Percentiles rank a stretch among this genome's conserved stretches.
Conservation (phyloP, 1,140 invertebrate genomes). For the Leptinotarsa texana region DNA sequence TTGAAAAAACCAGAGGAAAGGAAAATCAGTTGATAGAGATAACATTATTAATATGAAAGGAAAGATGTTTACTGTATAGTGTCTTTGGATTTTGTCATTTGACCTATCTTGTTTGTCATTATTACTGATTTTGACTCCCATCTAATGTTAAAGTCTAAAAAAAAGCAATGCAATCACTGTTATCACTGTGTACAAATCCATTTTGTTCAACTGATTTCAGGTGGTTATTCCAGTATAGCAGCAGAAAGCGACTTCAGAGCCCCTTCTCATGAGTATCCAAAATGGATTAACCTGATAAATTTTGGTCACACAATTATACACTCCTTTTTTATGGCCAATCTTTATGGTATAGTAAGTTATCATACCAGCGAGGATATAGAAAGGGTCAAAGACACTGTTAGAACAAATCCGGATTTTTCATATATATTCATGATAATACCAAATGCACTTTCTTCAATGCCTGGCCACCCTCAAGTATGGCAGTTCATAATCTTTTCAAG, state of each 20-base stretch:
- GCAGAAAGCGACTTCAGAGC: constrained; percentile 12
- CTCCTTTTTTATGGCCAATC: background rate
- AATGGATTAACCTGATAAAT: constrained; percentile 11
- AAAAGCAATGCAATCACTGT: too few relatives aligned
- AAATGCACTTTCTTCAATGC: background rate
- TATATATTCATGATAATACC: constrained; percentile 10
- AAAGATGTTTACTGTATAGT: too few relatives aligned
- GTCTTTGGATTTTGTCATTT: too few relatives aligned
- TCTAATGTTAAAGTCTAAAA: background rate
- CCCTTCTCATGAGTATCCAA: background rate
- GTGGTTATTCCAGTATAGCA: constrained; percentile 18
- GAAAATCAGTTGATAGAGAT: too few relatives aligned
- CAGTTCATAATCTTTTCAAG: constrained; percentile 13
- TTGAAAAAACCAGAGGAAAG: too few relatives aligned
- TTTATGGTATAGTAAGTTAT: constrained; percentile 8
- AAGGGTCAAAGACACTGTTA: background rate
- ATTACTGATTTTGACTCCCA: too few relatives aligned
- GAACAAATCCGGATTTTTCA: background rate
- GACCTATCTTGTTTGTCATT: too few relatives aligned
- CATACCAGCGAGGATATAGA: background rate
- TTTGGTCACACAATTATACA: background rate
- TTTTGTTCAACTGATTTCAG: constrained; percentile 7
- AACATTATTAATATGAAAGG: too few relatives aligned
- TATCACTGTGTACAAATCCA: too few relatives aligned
- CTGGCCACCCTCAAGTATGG: background rate